Base-by-base conservation (phyloP, 2,888 invertebrate genomes). In the Formica aserva region DNA sequence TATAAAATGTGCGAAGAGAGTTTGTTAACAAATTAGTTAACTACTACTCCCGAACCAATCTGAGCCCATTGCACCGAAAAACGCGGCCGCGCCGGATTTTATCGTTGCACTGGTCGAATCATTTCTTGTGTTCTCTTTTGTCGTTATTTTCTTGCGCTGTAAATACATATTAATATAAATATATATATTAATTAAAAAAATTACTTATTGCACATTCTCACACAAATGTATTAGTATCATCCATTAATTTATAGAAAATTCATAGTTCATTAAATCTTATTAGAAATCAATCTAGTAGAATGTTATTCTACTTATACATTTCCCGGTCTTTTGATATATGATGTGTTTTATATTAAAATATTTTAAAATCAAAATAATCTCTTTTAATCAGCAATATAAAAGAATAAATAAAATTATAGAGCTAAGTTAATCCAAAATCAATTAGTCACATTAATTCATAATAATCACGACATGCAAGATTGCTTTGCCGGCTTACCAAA, bases 21-120 rank as follows among this genome's bases (percentile, higher is more conserved):
- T 13, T 55, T 76, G 78, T 80, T 87, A 87, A 87, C 80, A 87
- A 87, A 83, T 75, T 77, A 78, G 65, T 91, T 91, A 94, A 88
- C 93, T 77, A 38, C 77, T 92, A 32, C 94, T 91, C 85, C 97
- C 96, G 93, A 98, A 98, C 98, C 98, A 98, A 94, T 98, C 98
- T 13, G 97, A 97, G 9, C 97, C 97, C 96, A 98, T 97, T 3
- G 97, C 97, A 77, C 97, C 97, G 94, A 98, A 98, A 95, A 98
- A 97, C 0, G 98, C 97, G 0, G 97, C 97, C 0, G 97, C 97
- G 18, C 97, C 97, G 22, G 97, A 97, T 87, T 97, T 96, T 76
- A 96, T 95, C 3, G 95, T 94, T 29, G 95, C 94, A 0, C 96
- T 96, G 65, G 96, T 95, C 1, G 96, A 94, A 85, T 95, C 95